Evolutionary conservation across 2,797 vertebrate genomes (phyloP).

Genomic region (Holocentrus rufus): DNA sequence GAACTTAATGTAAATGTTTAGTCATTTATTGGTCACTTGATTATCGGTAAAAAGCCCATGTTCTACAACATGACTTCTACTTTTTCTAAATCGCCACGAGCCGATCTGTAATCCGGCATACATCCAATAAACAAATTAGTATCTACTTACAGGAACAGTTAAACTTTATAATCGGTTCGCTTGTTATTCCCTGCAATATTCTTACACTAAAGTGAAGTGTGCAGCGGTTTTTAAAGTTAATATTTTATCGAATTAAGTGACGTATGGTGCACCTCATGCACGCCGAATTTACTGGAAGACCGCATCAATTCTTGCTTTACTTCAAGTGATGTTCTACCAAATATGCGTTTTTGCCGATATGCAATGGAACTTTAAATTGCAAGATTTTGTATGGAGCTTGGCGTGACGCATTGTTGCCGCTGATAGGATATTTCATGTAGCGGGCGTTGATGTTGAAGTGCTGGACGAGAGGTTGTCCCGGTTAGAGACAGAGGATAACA

Average conservation of each 20-base stretch:
- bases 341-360: no score
- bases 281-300: not conserved
- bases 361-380: no score
- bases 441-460: not conserved
- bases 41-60: not conserved
- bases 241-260: not conserved
- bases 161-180: not conserved
- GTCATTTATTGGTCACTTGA: not conserved
- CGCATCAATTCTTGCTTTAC: no score
- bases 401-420: not conserved
- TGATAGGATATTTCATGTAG: not conserved
- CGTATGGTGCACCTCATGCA: fast-evolving
- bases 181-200: not conserved
- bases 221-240: constrained; percentile 2
- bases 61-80: not conserved
- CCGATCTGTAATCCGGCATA: constrained; percentile 1
- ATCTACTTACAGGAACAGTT: not conserved
- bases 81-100: constrained; percentile 20
- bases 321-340: no score
- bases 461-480: not conserved
- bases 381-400: constrained; percentile 17
- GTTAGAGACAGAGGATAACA: not conserved
- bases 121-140: fast-evolving
- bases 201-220: not conserved
- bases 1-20: constrained; percentile 11